Base-by-base conservation (phyloP, 2,113 vertebrate species). In the Nibea coibor region DNA sequence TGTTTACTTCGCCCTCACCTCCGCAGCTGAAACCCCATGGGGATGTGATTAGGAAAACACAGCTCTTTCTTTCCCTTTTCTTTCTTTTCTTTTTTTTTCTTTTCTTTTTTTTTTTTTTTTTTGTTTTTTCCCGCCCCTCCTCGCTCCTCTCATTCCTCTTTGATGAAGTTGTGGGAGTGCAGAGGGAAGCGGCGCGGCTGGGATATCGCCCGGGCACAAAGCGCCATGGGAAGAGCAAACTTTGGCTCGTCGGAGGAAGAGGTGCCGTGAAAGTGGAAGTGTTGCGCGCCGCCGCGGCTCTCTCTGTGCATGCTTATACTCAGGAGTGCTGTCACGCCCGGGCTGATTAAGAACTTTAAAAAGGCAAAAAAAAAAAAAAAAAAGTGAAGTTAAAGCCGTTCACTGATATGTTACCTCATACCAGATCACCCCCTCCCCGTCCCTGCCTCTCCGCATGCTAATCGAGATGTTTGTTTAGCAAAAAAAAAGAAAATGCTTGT, bases 1-100 rank as follows among this genome's bases (percentile, higher is more conserved):
- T 92, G 92, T 94, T 94, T 94, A 92, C 89, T 88, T 90, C 89
- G 56, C 87, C 89, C 87, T 93, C 87, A 93, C 91, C 91, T 94
- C 92, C 26, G 43, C 81, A 80, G 84, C 87, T 81, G 74, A 85
- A 89, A 72, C 72, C 92, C 88, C 90, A 69, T 31, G 82, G 92
- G 88, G 76, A 81, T 73, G 68, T 87, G 88, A 92, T 92, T 89
- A 87, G 87, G 84, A 87, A 85, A 91, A 80, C 85, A 83, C 68
- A 54, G 70, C 69, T 50, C 57, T 73, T 43, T 67, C 86, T 74
- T 75, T 57, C 66, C 39, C 74, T 66, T 53, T 63, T 24, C 17
- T 47, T 61, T 77, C 57, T 67, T 57, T 64, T 50, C 24, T 45
- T 66, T 68, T 54, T 68, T 39, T 51, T 61, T 77, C 57, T 66